Evolutionary conservation across 2,113 vertebrate species (phyloP).

Genomic region (Cyanoramphus novaezelandiae): DNA sequence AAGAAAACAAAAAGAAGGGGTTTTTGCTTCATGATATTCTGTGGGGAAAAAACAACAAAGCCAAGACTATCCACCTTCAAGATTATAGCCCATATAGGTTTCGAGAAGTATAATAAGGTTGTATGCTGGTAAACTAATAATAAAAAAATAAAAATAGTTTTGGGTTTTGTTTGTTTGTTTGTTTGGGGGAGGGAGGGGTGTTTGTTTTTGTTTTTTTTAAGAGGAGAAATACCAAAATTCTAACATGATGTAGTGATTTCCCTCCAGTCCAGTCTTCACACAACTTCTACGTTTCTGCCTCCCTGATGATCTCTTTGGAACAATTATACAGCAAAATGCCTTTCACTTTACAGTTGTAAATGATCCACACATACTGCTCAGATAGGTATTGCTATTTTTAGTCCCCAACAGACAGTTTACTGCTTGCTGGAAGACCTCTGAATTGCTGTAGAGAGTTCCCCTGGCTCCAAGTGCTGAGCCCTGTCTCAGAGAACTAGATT

Average conservation of each 20-base stretch:
- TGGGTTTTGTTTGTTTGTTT: no score
- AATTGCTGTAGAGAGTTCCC: background rate
- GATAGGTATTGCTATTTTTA: background rate
- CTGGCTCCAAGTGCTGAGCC: background rate
- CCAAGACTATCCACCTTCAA: background rate
- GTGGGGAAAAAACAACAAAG: background rate
- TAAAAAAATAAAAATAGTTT: background rate
- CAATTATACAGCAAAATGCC: background rate
- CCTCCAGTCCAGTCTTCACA: background rate
- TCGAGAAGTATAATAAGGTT: background rate
- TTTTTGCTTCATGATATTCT: background rate
- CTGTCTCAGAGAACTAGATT: background rate
- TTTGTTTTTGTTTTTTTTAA: background rate
- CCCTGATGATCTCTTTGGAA: background rate
- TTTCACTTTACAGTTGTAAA: background rate
- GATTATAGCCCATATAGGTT: background rate
- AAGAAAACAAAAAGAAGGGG: background rate
- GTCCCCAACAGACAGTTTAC: background rate
- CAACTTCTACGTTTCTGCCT: background rate
- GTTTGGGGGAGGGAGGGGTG: no score
- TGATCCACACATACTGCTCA: background rate
- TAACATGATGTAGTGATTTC: background rate
- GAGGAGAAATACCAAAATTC: accelerated
- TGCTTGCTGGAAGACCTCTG: background rate
- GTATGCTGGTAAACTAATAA: background rate